Evolutionary conservation across 2,113 vertebrate species (phyloP).

Genomic region (Mesitornis unicolor): DNA sequence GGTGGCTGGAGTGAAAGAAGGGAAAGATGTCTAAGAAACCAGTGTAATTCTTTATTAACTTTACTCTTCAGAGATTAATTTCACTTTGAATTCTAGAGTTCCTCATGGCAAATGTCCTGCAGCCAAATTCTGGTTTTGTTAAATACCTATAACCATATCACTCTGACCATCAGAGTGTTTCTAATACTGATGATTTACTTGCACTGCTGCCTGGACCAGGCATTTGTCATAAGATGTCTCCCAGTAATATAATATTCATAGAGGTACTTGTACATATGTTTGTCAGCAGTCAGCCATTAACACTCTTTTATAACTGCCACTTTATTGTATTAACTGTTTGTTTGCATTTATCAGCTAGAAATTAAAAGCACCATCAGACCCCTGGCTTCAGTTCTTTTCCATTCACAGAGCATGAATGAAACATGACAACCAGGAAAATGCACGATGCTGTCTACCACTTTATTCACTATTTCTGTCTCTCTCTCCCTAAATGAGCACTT

Average conservation of each 20-base stretch:
- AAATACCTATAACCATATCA: neutral
- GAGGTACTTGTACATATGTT: neutral
- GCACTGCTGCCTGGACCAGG: neutral
- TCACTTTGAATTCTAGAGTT: neutral
- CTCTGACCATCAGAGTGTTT: neutral
- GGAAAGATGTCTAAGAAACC: neutral
- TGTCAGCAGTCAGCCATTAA: neutral
- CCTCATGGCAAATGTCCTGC: neutral
- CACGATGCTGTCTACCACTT: accelerated
- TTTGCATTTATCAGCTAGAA: neutral
- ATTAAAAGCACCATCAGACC: neutral
- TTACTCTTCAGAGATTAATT: neutral
- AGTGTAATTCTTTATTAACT: neutral
- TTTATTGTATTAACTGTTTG: neutral
- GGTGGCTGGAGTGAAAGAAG: neutral
- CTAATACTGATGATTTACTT: neutral
- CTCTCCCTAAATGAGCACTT: neutral
- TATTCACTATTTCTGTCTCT: neutral
- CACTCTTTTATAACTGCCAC: neutral
- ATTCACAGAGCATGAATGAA: neutral
- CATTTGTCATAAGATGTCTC: neutral
- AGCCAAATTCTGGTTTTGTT: neutral
- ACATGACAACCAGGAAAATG: neutral
- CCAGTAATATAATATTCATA: neutral
- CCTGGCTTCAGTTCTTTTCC: neutral